These are phyloP conservation scores for Aleiodes leptofemur DNA, from an alignment of 2,888 invertebrate genomes.

Conservation along the genomic window DNA sequence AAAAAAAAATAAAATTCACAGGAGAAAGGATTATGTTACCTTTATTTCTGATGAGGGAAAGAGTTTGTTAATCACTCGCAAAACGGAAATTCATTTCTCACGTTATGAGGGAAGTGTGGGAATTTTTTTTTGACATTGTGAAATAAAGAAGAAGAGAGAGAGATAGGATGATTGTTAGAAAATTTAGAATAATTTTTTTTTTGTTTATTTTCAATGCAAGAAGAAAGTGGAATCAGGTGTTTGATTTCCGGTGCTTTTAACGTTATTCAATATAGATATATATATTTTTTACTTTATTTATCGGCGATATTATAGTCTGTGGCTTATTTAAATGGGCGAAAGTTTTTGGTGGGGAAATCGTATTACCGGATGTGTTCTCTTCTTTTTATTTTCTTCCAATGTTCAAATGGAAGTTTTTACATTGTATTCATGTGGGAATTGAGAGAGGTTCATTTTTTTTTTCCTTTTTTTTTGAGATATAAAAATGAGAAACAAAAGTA, in stretches of 20 bases:
- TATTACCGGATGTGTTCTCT: slow-evolving; percentile 20
- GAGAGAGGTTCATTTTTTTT: too few relatives aligned
- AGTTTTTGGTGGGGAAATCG: slow-evolving; percentile 30
- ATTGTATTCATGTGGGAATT: slow-evolving; percentile 2
- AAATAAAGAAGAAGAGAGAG: neutral
- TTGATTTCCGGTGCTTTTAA: slow-evolving; percentile 16
- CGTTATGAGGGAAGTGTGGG: slow-evolving; percentile 27
- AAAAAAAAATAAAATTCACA: slow-evolving; percentile 3
- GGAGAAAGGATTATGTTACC: slow-evolving; percentile 26
- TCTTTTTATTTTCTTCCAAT: slow-evolving; percentile 1
- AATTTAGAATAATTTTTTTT: slow-evolving; percentile 12
- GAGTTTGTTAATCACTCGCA: slow-evolving; percentile 17
- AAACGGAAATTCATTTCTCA: slow-evolving; percentile 35
- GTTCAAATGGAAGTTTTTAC: neutral
- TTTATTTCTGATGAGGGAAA: slow-evolving; percentile 25
- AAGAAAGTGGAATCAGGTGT: neutral
- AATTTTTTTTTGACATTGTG: slow-evolving; percentile 1
- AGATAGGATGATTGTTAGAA: slow-evolving; percentile 17
- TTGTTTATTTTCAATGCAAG: slow-evolving; percentile 4
- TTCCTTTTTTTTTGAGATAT: neutral
- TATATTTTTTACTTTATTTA: neutral
- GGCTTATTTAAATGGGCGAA: slow-evolving; percentile 23
- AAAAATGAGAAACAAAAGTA: slow-evolving; percentile 18
- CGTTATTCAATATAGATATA: neutral
- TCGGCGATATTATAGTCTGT: neutral